Conservation (phyloP, 2,888 invertebrate genomes). For the Kryphioiulus occultus region DNA sequence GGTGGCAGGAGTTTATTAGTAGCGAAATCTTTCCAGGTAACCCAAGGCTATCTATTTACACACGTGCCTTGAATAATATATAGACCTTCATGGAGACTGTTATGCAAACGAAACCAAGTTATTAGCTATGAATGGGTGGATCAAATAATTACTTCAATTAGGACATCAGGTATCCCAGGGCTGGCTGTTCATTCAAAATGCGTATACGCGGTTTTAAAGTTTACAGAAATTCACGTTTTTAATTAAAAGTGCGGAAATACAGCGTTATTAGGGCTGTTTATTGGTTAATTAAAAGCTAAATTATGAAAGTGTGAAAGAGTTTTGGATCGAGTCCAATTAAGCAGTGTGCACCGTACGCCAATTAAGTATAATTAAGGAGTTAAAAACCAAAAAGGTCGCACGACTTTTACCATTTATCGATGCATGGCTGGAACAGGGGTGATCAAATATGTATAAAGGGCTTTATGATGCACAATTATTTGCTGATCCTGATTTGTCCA, state of each 20-base stretch:
- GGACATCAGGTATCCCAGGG: background rate
- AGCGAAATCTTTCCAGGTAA: slow-evolving; percentile 30
- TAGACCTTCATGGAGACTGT: slow-evolving; percentile 16
- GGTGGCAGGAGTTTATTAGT: slow-evolving; percentile 30
- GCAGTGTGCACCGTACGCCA: background rate
- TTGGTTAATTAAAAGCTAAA: background rate
- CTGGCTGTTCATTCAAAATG: background rate
- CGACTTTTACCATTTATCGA: slow-evolving; percentile 25
- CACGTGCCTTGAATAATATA: slow-evolving; percentile 24
- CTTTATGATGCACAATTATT: background rate
- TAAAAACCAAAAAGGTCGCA: slow-evolving; percentile 13
- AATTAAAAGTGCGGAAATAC: background rate
- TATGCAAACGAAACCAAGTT: slow-evolving; percentile 10
- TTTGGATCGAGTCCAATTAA: slow-evolving; percentile 25
- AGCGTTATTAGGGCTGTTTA: background rate
- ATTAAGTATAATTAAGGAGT: slow-evolving; percentile 30
- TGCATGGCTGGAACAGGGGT: background rate
- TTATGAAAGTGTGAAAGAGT: slow-evolving; percentile 11
- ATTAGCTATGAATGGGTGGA: slow-evolving; percentile 35
- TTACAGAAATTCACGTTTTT: background rate
- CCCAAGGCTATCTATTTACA: slow-evolving; percentile 35
- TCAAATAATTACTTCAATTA: slow-evolving; percentile 35
- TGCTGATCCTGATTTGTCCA: background rate
- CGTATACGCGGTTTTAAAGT: background rate
- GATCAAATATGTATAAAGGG: background rate